phyloP scores from a whole-genome alignment of 2,113 vertebrate genomes.

The Elephantulus edwardii region DNA sequence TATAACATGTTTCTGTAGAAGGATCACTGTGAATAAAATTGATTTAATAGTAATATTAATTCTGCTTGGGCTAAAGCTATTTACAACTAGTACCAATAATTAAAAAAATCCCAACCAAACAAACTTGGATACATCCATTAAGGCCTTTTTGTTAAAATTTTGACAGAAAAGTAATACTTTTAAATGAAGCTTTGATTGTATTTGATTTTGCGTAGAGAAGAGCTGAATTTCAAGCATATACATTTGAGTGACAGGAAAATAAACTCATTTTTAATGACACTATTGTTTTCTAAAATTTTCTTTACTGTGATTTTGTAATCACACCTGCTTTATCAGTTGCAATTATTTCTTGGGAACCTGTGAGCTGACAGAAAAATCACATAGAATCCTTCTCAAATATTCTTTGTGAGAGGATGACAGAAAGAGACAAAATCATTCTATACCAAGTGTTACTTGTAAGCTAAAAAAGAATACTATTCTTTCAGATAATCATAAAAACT shows the following conservation, averaged over 20 bases:
- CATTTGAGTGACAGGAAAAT: conserved; percentile 6
- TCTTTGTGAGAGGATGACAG: conserved; percentile 4
- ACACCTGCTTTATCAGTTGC: not conserved
- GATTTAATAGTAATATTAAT: not conserved
- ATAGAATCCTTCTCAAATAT: not conserved
- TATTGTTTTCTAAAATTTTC: conserved; percentile 4
- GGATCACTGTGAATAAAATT: not conserved
- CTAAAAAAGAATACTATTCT: not conserved
- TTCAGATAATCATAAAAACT: not conserved
- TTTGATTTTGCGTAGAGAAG: not conserved
- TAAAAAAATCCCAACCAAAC: not conserved
- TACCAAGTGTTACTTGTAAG: conserved; percentile 13
- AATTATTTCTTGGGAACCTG: not conserved
- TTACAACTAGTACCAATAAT: not conserved
- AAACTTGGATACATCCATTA: not conserved
- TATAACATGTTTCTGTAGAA: not conserved
- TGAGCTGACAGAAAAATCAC: conserved; percentile 13
- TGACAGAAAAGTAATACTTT: conserved; percentile 9
- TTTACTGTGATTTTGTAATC: conserved; percentile 27
- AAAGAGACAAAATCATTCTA: not conserved
- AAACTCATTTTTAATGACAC: not conserved
- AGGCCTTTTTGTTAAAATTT: not conserved
- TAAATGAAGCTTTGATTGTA: not conserved
- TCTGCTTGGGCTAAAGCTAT: not conserved
- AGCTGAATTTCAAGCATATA: not conserved